Percentiles rank a stretch among this genome's conserved stretches.
These are phyloP conservation scores for Haliaeetus leucogaster DNA, from an alignment of 2,113 vertebrate species.

Conservation along the genomic window DNA sequence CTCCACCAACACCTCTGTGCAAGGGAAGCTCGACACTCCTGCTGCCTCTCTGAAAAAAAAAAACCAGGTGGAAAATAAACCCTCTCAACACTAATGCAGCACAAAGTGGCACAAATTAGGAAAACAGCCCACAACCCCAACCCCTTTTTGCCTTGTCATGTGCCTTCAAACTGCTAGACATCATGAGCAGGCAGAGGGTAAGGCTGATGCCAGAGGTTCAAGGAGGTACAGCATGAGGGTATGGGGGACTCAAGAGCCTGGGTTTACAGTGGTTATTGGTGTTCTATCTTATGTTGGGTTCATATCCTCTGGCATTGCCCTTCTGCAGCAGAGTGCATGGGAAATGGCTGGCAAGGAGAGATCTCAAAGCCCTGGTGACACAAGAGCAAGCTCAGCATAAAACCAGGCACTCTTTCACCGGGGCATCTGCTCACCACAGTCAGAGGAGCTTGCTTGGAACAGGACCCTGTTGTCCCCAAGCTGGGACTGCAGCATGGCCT, in stretches of 20 bases:
- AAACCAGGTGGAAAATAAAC: neutral
- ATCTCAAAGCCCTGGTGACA: neutral
- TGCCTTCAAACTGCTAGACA: neutral
- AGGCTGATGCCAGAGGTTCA: neutral
- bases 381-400: neutral
- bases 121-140: neutral
- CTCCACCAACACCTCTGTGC: neutral
- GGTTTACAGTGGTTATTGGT: neutral
- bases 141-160: neutral
- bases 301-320: neutral
- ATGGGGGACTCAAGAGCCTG: rapidly evolving
- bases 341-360: neutral
- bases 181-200: neutral
- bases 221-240: neutral
- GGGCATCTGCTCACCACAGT: neutral
- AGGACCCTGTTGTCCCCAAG: neutral
- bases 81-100: neutral
- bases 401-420: neutral
- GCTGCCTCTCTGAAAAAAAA: neutral
- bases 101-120: neutral
- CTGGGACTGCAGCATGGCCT: neutral
- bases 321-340: neutral
- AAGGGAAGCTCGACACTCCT: neutral
- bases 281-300: neutral
- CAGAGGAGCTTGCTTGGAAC: neutral